A percentile compares a stretch with the other conserved stretches of the same genome.
phyloP scores from a whole-genome alignment of 2,888 invertebrate species.

The Spodoptera picta region DNA sequence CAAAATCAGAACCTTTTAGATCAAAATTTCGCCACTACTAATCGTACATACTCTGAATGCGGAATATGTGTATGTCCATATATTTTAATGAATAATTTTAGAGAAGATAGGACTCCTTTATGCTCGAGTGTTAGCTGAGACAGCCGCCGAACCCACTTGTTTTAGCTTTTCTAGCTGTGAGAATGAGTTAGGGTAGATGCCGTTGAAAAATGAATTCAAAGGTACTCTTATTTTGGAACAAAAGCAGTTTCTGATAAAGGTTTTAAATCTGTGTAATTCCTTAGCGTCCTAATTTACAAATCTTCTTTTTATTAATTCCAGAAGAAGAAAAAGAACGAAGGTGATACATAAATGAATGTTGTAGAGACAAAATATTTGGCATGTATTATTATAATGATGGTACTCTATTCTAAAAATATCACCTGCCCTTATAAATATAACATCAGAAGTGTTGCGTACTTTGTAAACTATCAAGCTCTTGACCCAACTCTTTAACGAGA shows the following conservation, averaged over 20 bases:
- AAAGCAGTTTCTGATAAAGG: too few species aligned
- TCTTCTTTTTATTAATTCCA: too few species aligned
- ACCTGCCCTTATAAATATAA: background rate
- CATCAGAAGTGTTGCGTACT: constrained; percentile 13
- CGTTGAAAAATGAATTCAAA: constrained; percentile 15
- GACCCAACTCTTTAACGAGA: constrained; percentile 20
- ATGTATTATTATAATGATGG: too few species aligned
- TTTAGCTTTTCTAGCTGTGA: constrained; percentile 23
- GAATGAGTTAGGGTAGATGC: constrained; percentile 24
- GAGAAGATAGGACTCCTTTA: constrained; percentile 39
- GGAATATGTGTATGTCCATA: constrained; percentile 45
- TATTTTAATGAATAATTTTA: constrained; percentile 68
- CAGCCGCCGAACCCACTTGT: constrained; percentile 45
- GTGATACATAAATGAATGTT: too few species aligned
- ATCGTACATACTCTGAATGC: constrained; percentile 59
- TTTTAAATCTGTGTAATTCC: background rate
- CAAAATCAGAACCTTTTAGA: too few species aligned
- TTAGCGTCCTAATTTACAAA: background rate
- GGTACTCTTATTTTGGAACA: too few species aligned
- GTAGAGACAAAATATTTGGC: too few species aligned
- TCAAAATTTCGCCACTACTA: constrained; percentile 22
- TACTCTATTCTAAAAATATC: background rate
- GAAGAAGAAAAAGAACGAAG: too few species aligned
- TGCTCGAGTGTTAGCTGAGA: constrained; percentile 28
- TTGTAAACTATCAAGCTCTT: constrained; percentile 18